Conservation (phyloP, 1,140 invertebrate species). For the Colletes gigas region DNA sequence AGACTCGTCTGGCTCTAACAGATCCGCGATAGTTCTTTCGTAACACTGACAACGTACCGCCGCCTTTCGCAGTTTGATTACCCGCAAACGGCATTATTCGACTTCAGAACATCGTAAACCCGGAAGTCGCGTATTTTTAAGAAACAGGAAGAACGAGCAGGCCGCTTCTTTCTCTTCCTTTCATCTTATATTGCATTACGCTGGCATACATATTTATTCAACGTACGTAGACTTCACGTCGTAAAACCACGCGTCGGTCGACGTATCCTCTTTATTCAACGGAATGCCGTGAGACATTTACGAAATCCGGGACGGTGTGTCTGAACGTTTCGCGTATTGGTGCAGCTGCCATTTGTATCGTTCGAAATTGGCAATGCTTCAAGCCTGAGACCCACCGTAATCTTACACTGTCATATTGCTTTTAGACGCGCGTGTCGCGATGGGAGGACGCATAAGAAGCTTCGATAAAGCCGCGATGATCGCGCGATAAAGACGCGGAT, state of each 20-base stretch:
- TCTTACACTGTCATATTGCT: slow-evolving; percentile 48
- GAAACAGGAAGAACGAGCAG: slow-evolving; percentile 21
- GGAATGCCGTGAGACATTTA: slow-evolving; percentile 56
- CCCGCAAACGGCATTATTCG: slow-evolving; percentile 1
- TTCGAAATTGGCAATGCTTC: slow-evolving; percentile 54
- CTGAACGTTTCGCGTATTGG: slow-evolving; percentile 53
- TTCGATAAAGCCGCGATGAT: slow-evolving; percentile 30
- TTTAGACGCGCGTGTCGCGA: neutral
- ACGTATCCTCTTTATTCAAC: slow-evolving; percentile 58
- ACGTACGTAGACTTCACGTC: slow-evolving; percentile 59
- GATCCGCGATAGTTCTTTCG: no score
- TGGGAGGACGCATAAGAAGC: neutral
- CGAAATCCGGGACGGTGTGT: slow-evolving; percentile 54
- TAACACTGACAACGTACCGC: no score
- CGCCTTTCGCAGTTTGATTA: slow-evolving; percentile 23
- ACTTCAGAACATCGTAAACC: slow-evolving; percentile 16
- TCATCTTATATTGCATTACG: slow-evolving; percentile 61
- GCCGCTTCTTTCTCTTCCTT: slow-evolving; percentile 42
- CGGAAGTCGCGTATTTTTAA: slow-evolving; percentile 19
- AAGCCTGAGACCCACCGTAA: slow-evolving; percentile 26
- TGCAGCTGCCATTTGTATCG: slow-evolving; percentile 50
- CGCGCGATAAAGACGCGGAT: slow-evolving; percentile 12
- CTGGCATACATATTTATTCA: slow-evolving; percentile 66
- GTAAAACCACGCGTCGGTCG: slow-evolving; percentile 49
- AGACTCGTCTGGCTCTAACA: no score